Evolutionary conservation across 2,888 invertebrate genomes (phyloP).

Genomic region (Drosophila glabriapex): DNA sequence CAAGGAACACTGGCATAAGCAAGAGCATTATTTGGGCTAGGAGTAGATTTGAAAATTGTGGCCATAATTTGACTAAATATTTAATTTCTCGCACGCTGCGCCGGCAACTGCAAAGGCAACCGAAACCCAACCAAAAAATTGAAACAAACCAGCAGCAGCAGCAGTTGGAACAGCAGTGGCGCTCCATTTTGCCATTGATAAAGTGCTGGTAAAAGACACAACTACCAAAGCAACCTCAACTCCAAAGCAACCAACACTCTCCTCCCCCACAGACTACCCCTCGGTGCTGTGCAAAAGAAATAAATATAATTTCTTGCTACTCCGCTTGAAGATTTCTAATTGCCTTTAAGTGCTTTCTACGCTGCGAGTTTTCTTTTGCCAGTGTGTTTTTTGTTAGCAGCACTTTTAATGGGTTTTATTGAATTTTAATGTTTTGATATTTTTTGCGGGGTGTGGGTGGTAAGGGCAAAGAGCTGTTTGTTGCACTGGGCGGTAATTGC

Average conservation of each 20-base stretch:
- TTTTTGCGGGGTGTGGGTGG: slow-evolving; percentile 32
- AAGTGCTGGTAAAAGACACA: slow-evolving; percentile 56
- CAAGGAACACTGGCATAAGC: slow-evolving; percentile 11
- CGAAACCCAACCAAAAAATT: slow-evolving; percentile 1
- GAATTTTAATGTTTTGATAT: slow-evolving; percentile 80
- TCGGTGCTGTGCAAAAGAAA: slow-evolving; percentile 52
- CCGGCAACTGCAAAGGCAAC: slow-evolving; percentile 34
- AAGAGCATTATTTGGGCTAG: slow-evolving; percentile 25
- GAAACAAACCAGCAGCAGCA: slow-evolving; percentile 16
- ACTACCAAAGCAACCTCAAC: slow-evolving; percentile 5
- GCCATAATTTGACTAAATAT: slow-evolving; percentile 79
- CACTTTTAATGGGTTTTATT: slow-evolving; percentile 75
- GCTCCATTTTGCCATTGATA: slow-evolving; percentile 60
- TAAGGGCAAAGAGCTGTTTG: slow-evolving; percentile 13
- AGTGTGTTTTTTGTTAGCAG: slow-evolving; percentile 29
- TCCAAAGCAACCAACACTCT: slow-evolving; percentile 1
- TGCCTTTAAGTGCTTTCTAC: slow-evolving; percentile 73
- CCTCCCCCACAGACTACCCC: neutral
- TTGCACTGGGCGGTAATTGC: slow-evolving; percentile 68
- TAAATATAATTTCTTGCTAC: slow-evolving; percentile 75
- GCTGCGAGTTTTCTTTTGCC: slow-evolving; percentile 30
- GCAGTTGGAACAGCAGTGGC: slow-evolving; percentile 6
- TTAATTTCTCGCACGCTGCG: slow-evolving; percentile 67
- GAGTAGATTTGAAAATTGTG: slow-evolving; percentile 66
- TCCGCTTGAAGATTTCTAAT: slow-evolving; percentile 75